Evolutionary conservation across 2,888 invertebrate species (phyloP).

Genomic region (Zhuqinia jingwanae): DNA sequence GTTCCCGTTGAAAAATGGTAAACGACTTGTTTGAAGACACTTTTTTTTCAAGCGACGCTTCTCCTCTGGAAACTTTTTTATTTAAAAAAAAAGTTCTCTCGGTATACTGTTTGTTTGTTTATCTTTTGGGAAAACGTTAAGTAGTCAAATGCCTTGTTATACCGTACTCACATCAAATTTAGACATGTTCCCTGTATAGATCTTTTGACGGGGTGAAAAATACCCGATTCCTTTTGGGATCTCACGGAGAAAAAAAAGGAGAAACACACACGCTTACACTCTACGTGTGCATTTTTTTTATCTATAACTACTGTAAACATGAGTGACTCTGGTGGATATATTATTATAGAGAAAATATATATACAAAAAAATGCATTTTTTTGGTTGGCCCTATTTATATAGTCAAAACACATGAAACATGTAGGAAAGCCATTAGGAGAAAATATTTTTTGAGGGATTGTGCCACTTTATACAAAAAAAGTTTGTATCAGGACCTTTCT

Average conservation of each 20-base stretch:
- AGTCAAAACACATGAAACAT: slow-evolving; percentile 58
- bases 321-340: slow-evolving; percentile 26
- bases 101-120: no score
- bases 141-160: slow-evolving; percentile 17
- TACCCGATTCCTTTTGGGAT: slow-evolving; percentile 78
- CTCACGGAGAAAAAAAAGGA: slow-evolving; percentile 25
- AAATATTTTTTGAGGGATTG: slow-evolving; percentile 34
- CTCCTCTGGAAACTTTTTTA: slow-evolving; percentile 37
- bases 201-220: slow-evolving; percentile 79
- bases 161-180: not conserved
- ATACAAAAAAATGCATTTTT: not conserved
- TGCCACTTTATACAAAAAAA: slow-evolving; percentile 31
- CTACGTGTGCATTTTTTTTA: slow-evolving; percentile 77
- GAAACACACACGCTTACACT: no score
- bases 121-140: slow-evolving; percentile 69
- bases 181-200: slow-evolving; percentile 37
- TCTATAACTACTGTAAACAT: slow-evolving; percentile 76
- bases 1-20: slow-evolving; percentile 59
- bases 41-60: slow-evolving; percentile 33
- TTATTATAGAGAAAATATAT: not conserved
- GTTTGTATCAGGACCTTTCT: not conserved
- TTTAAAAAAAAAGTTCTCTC: slow-evolving; percentile 64
- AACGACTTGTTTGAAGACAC: slow-evolving; percentile 49
- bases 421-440: slow-evolving; percentile 64
- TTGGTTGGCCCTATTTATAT: slow-evolving; percentile 11